Evolutionary conservation across 2,113 vertebrate species (phyloP).

Genomic region (Tragelaphus scriptus): DNA sequence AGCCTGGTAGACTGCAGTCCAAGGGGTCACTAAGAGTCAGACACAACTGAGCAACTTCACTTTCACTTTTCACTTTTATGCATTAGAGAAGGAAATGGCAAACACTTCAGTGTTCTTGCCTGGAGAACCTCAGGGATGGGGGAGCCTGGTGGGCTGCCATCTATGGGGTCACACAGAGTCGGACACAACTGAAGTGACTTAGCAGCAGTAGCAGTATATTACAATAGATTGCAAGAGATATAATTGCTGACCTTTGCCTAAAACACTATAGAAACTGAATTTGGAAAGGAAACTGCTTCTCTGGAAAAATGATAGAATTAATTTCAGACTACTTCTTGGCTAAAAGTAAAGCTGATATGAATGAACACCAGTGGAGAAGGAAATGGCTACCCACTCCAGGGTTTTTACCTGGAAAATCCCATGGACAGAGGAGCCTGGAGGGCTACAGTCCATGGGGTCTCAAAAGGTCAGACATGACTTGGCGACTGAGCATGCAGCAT

Average conservation of each 20-base stretch:
- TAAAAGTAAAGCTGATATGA: background rate
- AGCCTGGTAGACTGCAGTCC: no score
- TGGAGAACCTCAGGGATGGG: no score
- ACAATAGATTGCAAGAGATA: background rate
- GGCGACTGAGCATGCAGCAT: rapidly evolving
- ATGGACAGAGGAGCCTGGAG: background rate
- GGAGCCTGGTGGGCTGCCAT: no score
- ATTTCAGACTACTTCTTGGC: background rate
- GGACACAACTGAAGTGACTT: no score
- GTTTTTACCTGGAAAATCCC: background rate
- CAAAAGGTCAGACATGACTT: background rate
- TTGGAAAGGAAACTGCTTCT: background rate
- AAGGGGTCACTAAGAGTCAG: no score
- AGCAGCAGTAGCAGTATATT: background rate
- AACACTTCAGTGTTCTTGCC: no score
- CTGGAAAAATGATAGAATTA: background rate
- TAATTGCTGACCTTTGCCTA: background rate
- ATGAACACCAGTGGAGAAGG: background rate
- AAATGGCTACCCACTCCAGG: background rate
- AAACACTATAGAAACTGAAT: background rate
- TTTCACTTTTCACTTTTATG: no score
- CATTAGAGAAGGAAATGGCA: no score
- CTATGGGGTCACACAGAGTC: no score
- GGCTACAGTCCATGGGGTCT: background rate
- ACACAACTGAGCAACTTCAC: no score